Evolutionary conservation across 37 sponge, comb jelly and placozoan species (phyloP).

Genomic region (Agelas oroides): DNA sequence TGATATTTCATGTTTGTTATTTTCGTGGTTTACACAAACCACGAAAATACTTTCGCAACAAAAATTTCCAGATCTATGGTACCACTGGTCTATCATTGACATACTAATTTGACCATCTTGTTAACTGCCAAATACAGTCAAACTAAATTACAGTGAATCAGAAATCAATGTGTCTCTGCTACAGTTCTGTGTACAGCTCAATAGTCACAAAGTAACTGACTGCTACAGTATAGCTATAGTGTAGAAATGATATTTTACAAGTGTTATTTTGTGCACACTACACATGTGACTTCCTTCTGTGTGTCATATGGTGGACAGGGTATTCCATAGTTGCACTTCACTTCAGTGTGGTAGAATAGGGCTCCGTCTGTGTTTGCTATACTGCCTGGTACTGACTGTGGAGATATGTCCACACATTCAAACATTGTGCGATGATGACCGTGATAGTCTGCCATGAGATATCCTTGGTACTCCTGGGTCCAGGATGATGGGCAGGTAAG

Average conservation of each 20-base stretch:
- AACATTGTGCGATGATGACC: constrained; percentile 16
- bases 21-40: too few relatives aligned
- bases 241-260: background rate
- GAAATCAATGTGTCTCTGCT: too few relatives aligned
- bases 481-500: constrained; percentile 32
- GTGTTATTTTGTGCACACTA: constrained; percentile 34
- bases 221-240: too few relatives aligned
- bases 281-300: constrained; percentile 57
- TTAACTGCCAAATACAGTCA: too few relatives aligned
- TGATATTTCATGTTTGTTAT: too few relatives aligned
- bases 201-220: too few relatives aligned
- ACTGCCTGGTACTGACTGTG: constrained; percentile 9
- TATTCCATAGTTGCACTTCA: constrained; percentile 18
- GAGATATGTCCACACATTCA: constrained; percentile 46
- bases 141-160: too few relatives aligned
- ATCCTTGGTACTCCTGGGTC: constrained; percentile 60
- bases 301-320: constrained; percentile 56
- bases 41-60: too few relatives aligned
- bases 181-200: too few relatives aligned
- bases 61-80: too few relatives aligned
- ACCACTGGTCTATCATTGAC: too few relatives aligned
- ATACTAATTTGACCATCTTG: too few relatives aligned
- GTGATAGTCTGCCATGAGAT: constrained; percentile 30
- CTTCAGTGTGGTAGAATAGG: constrained; percentile 48
- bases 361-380: constrained; percentile 37